Evolutionary conservation across 2,113 vertebrate species (phyloP), one percentile per base, ranked within the genome.

Genomic region (Cygnus atratus): DNA sequence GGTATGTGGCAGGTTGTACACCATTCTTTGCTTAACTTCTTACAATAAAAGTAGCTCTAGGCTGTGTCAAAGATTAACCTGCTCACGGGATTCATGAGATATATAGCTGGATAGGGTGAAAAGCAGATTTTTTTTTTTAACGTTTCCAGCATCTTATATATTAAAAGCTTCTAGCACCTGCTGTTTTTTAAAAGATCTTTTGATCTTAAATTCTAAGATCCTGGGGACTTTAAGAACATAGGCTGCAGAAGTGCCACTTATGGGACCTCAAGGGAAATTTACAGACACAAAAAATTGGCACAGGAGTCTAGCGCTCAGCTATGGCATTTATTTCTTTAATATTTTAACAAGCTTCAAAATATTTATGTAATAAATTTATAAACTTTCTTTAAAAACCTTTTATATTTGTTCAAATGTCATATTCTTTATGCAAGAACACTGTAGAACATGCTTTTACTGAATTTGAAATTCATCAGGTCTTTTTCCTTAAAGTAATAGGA

Each of bases 61-160:
- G 97, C 95, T 85, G 80, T 96, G 96, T 94, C 95, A 94, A 88
- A 94, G 96, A 96, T 90, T 84, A 97, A 93, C 74, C 74, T 94
- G 81, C 95, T 92, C 65, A 0, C 0, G 15, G 94, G 88, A 74
- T 84, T 94, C 61, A 10, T 18, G 67, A 87, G 75, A 68, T 50
- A 28, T 10, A n/a, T 46, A 86, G 76, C 84, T 92, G 67, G 59
- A 83, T 80, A 92, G 35, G 63, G 74, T 33, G 77, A 72, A 83
- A 76, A 92, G 71, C 92, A 83, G 82, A 31, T 89, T 68, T 80
- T 5, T 13, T 58, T 39, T 78, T 89, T 86, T 71, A 76, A 84
- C 62, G 62, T 95, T 59, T 88, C 48, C n/a, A 48, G 59, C 78
- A 68, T 82, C 24, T 86, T 92, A 80, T 87, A n/a, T 84, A 90